Base-by-base conservation (phyloP, 2,113 vertebrate species). In the Dipodomys spectabilis region DNA sequence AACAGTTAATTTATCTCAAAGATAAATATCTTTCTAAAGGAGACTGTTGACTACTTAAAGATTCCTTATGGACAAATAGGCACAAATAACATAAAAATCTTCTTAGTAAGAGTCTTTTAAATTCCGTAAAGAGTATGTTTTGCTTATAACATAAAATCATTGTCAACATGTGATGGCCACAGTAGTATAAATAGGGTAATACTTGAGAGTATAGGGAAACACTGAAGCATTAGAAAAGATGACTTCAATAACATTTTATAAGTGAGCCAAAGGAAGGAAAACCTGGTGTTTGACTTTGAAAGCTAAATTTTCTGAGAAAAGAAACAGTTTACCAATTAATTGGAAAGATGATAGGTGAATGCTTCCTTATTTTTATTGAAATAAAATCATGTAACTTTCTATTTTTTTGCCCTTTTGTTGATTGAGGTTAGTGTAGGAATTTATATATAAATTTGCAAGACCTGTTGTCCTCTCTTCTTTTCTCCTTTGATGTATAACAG, bases 101-200 rank as follows among this genome's bases (percentile, higher is more conserved):
- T 97, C 86, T 79, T 86, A 93, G 90, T 91, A 91, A 95, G 95
- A 89, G 82, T 74, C 68, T 95, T 96, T 96, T 97, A 32, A 49
- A 88, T 60, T 95, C 94, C 86, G 94, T 89, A 92, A 96, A 92
- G 95, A 94, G 2, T 20, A 12, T 49, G 49, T 93, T 92, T 39
- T 94, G 67, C n/a, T 97, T 57, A 39, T 95, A 39, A 79, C 30
- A 88, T 7, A 94, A 95, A 94, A 23, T 81, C 57, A 81, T 96
- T 95, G 30, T 32, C 28, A 82, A 64, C 49, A 49, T 49, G 39
- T 39, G 39, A 39, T 49, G 7, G 49, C 49, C 49, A 49, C 49
- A 49, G 49, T 49, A 49, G 49, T 49, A 49, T 49, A 49, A 12
- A 49, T 11, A 49, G 12, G 49, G 2, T 49, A 12, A 49, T 49